Evolutionary conservation across 2,888 invertebrate species (phyloP).

Genomic region (Coecobrya sp.): DNA sequence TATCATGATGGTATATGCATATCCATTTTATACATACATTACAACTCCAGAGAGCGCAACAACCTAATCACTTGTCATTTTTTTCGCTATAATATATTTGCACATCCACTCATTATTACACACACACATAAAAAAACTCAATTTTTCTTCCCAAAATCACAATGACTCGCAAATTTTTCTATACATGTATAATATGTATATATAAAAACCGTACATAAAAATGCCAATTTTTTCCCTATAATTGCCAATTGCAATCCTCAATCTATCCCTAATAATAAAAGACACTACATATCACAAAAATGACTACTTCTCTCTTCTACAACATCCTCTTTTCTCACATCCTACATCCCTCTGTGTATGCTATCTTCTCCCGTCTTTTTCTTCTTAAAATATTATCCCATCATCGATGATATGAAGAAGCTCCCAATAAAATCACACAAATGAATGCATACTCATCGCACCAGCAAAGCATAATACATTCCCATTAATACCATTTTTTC

Average conservation of each 20-base stretch:
- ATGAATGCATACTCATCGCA: conserved; percentile 34
- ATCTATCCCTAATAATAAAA: not conserved
- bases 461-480: not conserved
- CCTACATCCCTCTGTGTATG: not conserved
- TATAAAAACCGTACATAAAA: conserved; percentile 19
- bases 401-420: conserved; percentile 7
- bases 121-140: too few species aligned
- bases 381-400: not conserved
- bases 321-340: not conserved
- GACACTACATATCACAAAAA: conserved; percentile 54
- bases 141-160: too few species aligned
- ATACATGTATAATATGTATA: too few species aligned
- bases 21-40: too few species aligned
- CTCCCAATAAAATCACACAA: conserved; percentile 61
- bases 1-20: conserved; percentile 21
- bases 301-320: conserved; percentile 24
- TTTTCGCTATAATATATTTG: too few species aligned
- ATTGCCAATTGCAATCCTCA: conserved; percentile 33
- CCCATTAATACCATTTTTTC: conserved; percentile 71
- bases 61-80: too few species aligned
- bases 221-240: conserved; percentile 45
- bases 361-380: too few species aligned
- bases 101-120: too few species aligned
- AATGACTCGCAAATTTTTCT: too few species aligned
- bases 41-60: too few species aligned